Percentiles rank a stretch among this genome's conserved stretches.
phyloP scores from a whole-genome alignment of 2,113 vertebrate genomes.

The Amblyornis subalaris region DNA sequence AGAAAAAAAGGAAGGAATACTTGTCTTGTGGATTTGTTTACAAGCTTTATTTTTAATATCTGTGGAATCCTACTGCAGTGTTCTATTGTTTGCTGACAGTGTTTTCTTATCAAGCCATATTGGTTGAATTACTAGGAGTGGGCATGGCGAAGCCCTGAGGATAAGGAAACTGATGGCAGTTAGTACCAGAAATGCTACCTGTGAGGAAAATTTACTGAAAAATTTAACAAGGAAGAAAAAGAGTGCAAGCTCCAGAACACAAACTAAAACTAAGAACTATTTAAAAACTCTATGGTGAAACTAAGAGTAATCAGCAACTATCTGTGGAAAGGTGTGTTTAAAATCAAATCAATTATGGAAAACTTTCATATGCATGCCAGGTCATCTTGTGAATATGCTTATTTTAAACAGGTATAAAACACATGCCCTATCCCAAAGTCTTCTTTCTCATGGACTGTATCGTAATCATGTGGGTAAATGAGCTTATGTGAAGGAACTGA shows the following conservation, averaged over 20 bases:
- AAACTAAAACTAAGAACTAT: not conserved
- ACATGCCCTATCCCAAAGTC: not conserved
- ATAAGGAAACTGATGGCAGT: not conserved
- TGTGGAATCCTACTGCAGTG: not conserved
- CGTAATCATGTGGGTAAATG: not conserved
- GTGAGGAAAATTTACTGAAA: not conserved
- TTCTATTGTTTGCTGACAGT: not conserved
- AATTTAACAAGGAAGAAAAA: not conserved
- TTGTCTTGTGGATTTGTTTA: not conserved
- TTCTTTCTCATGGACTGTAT: not conserved
- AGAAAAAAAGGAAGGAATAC: not conserved
- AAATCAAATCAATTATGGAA: fast-evolving
- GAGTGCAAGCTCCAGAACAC: not conserved
- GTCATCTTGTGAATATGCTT: not conserved
- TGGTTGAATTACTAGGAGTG: not conserved
- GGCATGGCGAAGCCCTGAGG: not conserved
- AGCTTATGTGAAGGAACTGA: not conserved
- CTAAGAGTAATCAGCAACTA: not conserved
- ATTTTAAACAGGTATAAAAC: not conserved
- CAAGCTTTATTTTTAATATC: not conserved
- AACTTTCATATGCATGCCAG: not conserved
- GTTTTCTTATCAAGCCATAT: not conserved
- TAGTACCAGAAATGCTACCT: not conserved
- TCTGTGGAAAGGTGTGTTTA: not conserved
- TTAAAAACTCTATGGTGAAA: not conserved